Evolutionary conservation across 2,113 vertebrate species (phyloP).

Genomic region (Triplophysa tibetana): DNA sequence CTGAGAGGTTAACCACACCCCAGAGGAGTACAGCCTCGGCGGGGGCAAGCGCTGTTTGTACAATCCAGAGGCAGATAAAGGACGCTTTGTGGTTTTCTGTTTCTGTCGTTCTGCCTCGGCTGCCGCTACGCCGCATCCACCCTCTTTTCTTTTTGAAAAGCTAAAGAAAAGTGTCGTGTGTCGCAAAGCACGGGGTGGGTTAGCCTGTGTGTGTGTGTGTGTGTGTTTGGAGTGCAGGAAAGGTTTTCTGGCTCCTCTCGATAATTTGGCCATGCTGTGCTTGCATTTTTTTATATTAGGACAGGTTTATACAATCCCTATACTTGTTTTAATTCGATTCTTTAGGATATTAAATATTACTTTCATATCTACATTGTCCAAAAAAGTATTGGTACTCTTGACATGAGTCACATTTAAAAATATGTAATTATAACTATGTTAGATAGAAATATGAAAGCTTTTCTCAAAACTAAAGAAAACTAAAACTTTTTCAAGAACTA

Average conservation of each 20-base stretch:
- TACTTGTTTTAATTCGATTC: no score
- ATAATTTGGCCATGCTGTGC: background rate
- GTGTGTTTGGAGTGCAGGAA: conserved; percentile 10
- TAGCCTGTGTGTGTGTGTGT: conserved; percentile 20
- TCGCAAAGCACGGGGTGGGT: conserved; percentile 48
- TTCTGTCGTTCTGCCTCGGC: conserved; percentile 25
- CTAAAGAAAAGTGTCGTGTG: conserved; percentile 62
- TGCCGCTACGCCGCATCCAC: conserved; percentile 21
- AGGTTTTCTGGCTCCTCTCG: background rate
- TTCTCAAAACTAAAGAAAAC: no score
- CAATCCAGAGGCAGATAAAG: conserved; percentile 58
- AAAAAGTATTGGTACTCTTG: no score
- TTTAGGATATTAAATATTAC: background rate
- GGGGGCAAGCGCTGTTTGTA: conserved; percentile 58
- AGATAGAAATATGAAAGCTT: no score
- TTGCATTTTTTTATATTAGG: background rate
- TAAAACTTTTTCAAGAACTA: no score
- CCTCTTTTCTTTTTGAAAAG: conserved; percentile 35
- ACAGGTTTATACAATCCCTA: background rate
- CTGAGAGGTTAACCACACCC: conserved; percentile 60
- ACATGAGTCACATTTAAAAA: no score
- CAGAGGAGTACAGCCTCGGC: conserved; percentile 53
- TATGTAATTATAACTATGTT: no score
- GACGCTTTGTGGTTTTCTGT: conserved; percentile 56
- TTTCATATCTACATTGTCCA: background rate